These are phyloP conservation scores for Rhabdomys dilectus DNA, from an alignment of 2,113 vertebrate genomes.

Conservation along the genomic window DNA sequence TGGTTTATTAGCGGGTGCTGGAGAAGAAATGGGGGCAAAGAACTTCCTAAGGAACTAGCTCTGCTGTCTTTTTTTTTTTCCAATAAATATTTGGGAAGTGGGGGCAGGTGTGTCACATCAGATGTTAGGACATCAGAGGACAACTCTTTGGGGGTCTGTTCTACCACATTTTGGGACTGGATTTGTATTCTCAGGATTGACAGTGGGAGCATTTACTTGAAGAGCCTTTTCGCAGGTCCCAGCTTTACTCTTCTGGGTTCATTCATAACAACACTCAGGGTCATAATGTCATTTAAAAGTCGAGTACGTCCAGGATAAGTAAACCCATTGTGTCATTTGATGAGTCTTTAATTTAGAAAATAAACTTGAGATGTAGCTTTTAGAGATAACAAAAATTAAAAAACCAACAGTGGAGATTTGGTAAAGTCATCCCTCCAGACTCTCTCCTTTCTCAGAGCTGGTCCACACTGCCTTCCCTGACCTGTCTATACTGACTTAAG, in stretches of 20 bases:
- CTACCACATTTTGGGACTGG: no score
- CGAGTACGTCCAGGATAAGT: neutral
- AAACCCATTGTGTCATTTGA: neutral
- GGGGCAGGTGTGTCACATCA: neutral
- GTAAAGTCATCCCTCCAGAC: neutral
- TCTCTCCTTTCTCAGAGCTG: slow-evolving; percentile 29
- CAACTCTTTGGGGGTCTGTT: neutral
- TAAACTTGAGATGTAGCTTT: slow-evolving; percentile 11
- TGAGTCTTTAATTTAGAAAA: slow-evolving; percentile 14
- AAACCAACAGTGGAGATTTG: neutral
- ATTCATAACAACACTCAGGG: neutral
- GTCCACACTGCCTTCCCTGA: neutral
- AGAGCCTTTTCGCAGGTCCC: neutral
- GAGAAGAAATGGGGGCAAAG: neutral
- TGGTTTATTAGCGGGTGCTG: slow-evolving; percentile 32
- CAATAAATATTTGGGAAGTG: neutral
- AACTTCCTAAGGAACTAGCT: neutral
- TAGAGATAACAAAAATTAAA: neutral
- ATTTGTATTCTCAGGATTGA: neutral
- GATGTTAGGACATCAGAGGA: neutral
- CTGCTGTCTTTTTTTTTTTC: neutral
- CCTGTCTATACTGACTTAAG: slow-evolving; percentile 20
- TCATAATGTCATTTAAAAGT: neutral
- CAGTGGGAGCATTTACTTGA: neutral
- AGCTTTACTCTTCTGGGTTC: neutral